phyloP scores from a whole-genome alignment of 2,113 vertebrate species.

The Dunckerocampus dactyliophorus region DNA sequence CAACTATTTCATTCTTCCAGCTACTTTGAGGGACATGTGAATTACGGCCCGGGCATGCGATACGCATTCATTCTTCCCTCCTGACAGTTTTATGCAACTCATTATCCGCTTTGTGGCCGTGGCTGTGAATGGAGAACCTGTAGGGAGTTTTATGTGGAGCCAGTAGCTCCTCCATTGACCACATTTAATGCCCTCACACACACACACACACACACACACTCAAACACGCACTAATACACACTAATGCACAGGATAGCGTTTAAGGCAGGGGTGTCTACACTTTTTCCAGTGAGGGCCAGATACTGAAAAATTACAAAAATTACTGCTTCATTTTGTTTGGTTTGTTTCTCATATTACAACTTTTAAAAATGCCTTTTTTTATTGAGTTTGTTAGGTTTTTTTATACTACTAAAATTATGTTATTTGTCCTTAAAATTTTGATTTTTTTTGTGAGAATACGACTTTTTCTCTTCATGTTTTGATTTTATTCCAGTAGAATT shows the following conservation, averaged over 20 bases:
- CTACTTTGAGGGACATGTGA: slow-evolving; percentile 96
- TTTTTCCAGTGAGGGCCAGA: too few species aligned
- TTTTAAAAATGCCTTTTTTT: too few species aligned
- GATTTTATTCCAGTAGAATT: too few species aligned
- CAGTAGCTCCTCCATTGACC: slow-evolving; percentile 79
- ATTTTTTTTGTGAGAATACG: too few species aligned
- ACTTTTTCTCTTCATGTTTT: too few species aligned
- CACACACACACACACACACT: slow-evolving; percentile 21
- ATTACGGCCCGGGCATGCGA: slow-evolving; percentile 89
- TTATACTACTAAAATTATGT: too few species aligned
- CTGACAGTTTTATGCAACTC: slow-evolving; percentile 98
- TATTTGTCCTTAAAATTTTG: too few species aligned
- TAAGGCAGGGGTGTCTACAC: too few species aligned
- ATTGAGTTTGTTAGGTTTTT: too few species aligned
- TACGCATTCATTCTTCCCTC: slow-evolving; percentile 92
- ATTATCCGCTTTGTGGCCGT: slow-evolving; percentile 97
- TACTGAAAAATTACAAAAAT: too few species aligned
- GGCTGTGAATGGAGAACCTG: slow-evolving; percentile 84
- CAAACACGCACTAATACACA: neutral
- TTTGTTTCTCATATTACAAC: too few species aligned
- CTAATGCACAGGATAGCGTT: slow-evolving; percentile 23
- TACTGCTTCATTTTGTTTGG: too few species aligned
- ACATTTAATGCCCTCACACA: slow-evolving; percentile 57
- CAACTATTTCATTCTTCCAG: slow-evolving; percentile 97
- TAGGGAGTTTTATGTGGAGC: slow-evolving; percentile 82